Evolutionary conservation across 2,888 invertebrate genomes (phyloP).

Genomic region (Thecophora atra): DNA sequence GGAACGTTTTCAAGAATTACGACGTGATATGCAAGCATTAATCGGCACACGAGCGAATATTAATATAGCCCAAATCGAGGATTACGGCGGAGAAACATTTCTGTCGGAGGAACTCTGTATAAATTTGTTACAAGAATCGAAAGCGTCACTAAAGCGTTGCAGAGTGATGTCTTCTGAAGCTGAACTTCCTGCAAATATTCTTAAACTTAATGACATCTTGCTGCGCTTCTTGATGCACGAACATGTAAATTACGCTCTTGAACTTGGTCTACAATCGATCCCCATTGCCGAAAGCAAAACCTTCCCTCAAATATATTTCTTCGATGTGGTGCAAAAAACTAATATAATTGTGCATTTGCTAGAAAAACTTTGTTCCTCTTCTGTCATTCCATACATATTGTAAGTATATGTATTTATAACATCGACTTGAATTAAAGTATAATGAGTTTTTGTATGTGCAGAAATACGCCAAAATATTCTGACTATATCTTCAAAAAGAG

Average conservation of each 20-base stretch:
- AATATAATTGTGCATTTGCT: slow-evolving; percentile 93
- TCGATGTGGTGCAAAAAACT: slow-evolving; percentile 90
- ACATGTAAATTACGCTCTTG: slow-evolving; percentile 96
- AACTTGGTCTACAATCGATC: slow-evolving; percentile 88
- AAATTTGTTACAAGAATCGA: slow-evolving; percentile 88
- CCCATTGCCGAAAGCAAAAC: slow-evolving; percentile 89
- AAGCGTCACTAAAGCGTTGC: slow-evolving; percentile 89
- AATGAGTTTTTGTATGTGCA: slow-evolving; percentile 65
- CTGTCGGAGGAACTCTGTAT: slow-evolving; percentile 94
- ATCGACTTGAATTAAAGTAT: no score
- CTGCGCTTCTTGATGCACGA: slow-evolving; percentile 87
- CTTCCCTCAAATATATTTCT: slow-evolving; percentile 91
- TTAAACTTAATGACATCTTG: slow-evolving; percentile 84
- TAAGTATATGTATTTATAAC: slow-evolving; percentile 72
- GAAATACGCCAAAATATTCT: slow-evolving; percentile 87
- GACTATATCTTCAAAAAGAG: slow-evolving; percentile 90
- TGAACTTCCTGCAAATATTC: slow-evolving; percentile 81
- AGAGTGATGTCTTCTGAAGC: slow-evolving; percentile 81
- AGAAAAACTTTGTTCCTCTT: slow-evolving; percentile 92
- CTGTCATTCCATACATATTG: slow-evolving; percentile 87
- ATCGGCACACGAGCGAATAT: slow-evolving; percentile 92
- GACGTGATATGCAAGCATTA: slow-evolving; percentile 92
- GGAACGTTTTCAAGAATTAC: slow-evolving; percentile 90
- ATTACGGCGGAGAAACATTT: slow-evolving; percentile 97
- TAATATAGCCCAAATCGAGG: slow-evolving; percentile 93